These are phyloP conservation scores for Pollachius pollachius DNA, from an alignment of 2,113 vertebrate species.

Conservation along the genomic window DNA sequence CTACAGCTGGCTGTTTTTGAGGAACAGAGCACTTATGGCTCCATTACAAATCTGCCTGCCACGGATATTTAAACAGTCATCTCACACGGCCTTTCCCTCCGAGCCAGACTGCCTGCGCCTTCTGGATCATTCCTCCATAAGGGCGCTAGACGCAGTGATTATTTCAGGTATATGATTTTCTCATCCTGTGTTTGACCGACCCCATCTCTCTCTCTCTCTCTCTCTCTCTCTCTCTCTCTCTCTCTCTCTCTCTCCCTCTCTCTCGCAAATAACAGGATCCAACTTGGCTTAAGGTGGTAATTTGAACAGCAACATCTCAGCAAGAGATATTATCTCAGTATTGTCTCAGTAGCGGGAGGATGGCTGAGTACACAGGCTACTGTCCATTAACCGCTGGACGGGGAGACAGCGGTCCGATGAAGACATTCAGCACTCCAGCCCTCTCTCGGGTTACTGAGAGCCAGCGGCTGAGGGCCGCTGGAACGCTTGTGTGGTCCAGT, in stretches of 20 bases:
- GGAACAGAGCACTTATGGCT: constrained; percentile 12
- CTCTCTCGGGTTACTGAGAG: constrained; percentile 8
- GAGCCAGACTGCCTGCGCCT: constrained; percentile 2
- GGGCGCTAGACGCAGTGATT: constrained; percentile 1
- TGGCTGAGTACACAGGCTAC: no score
- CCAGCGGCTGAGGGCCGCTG: constrained; percentile 7
- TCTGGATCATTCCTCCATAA: constrained; percentile 24
- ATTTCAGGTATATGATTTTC: constrained; percentile 12
- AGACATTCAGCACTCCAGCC: neutral
- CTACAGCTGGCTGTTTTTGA: constrained; percentile 10
- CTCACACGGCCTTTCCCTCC: neutral
- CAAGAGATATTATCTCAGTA: constrained; percentile 8
- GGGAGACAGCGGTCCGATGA: neutral
- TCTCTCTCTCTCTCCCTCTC: neutral
- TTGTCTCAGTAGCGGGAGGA: constrained; percentile 10
- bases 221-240: neutral
- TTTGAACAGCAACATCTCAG: constrained; percentile 44
- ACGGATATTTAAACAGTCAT: constrained; percentile 2
- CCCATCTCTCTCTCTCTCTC: neutral
- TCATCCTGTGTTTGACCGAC: neutral
- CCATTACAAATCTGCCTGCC: constrained; percentile 30
- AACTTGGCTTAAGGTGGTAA: constrained; percentile 20
- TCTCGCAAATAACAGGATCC: constrained; percentile 21
- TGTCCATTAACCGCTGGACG: constrained; percentile 24
- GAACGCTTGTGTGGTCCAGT: neutral